Evolutionary conservation across 2,888 invertebrate genomes (phyloP).

Genomic region (Doris montereyensis): DNA sequence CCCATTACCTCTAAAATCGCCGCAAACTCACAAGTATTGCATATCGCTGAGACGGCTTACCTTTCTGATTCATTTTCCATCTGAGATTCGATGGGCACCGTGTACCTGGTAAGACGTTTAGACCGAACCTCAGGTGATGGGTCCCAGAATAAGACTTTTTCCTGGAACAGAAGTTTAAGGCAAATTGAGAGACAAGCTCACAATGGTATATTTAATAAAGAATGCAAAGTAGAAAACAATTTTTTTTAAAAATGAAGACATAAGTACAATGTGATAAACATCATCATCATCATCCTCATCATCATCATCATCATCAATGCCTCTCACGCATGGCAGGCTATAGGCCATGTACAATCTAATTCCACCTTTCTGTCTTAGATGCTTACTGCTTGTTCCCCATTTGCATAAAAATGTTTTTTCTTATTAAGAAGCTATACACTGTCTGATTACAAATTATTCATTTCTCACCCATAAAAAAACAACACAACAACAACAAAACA

Average conservation of each 20-base stretch:
- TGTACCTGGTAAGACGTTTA: constrained; percentile 83
- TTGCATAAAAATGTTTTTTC: too few relatives aligned
- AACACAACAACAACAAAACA: too few relatives aligned
- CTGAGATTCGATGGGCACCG: constrained; percentile 85
- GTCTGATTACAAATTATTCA: too few relatives aligned
- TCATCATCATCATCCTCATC: too few relatives aligned
- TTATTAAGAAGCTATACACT: too few relatives aligned
- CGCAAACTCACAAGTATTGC: too few relatives aligned
- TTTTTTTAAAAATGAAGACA: neutral
- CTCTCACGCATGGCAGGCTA: too few relatives aligned
- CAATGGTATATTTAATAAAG: neutral
- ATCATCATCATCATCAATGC: neutral
- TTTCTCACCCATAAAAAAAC: too few relatives aligned
- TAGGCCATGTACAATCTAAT: too few relatives aligned
- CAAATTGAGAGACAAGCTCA: neutral
- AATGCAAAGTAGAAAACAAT: neutral
- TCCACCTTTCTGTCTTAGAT: too few relatives aligned
- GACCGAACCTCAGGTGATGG: constrained; percentile 81
- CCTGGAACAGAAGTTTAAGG: constrained; percentile 56
- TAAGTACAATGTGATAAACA: neutral
- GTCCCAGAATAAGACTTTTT: constrained; percentile 77
- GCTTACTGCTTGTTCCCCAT: too few relatives aligned
- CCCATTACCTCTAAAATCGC: too few relatives aligned
- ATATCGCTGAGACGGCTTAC: constrained; percentile 60
- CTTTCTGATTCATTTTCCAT: constrained; percentile 87